Conservation (phyloP, 2,888 invertebrate species). For the Drosophila niveifrons region DNA sequence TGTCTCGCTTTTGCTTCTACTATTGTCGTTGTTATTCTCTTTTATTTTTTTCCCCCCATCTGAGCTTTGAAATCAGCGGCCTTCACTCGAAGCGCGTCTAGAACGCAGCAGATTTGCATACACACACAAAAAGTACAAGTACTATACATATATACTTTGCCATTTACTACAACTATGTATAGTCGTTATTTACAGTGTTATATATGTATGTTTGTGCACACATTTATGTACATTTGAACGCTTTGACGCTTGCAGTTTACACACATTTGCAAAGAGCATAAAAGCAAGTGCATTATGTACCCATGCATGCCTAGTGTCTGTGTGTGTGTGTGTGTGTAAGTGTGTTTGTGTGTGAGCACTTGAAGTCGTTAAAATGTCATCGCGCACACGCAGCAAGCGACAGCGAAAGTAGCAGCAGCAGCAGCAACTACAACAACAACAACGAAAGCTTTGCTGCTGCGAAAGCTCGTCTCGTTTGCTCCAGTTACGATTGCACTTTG, state of each 20-base stretch:
- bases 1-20: background rate
- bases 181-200: constrained; percentile 1
- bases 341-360: constrained; percentile 21
- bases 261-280: constrained; percentile 19
- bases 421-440: background rate
- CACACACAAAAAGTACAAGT: constrained; percentile 1
- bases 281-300: constrained; percentile 15
- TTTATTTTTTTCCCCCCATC: constrained; percentile 5
- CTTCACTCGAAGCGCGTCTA: constrained; percentile 38
- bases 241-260: constrained; percentile 31
- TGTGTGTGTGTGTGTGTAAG: constrained; percentile 12
- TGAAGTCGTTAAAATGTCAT: constrained; percentile 66
- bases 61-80: constrained; percentile 39
- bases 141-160: background rate
- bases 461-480: constrained; percentile 33
- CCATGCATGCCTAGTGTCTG: constrained; percentile 14
- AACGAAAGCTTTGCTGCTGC: constrained; percentile 15
- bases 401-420: constrained; percentile 9
- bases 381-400: constrained; percentile 61
- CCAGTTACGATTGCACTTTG: constrained; percentile 45
- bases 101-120: constrained; percentile 24
- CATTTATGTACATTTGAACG: constrained; percentile 16
- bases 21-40: background rate
- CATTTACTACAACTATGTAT: background rate
- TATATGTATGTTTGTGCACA: background rate